Percentiles rank a stretch among this genome's conserved stretches.
Evolutionary conservation across 2,797 vertebrate species (phyloP).

Genomic region (Argentina silus): DNA sequence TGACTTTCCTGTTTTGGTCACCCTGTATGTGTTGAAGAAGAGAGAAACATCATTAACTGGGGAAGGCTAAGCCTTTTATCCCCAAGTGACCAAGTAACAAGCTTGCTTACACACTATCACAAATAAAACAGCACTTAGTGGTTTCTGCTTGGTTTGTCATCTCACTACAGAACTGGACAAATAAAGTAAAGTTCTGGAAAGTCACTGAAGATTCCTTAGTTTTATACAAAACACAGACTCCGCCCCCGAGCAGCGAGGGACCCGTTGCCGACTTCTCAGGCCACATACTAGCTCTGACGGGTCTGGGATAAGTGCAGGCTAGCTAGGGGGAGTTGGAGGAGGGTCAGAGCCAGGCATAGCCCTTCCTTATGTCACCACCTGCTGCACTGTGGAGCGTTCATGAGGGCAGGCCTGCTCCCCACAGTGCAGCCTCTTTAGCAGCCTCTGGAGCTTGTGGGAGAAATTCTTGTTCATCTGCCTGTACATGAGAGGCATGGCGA

Average conservation of each 20-base stretch:
- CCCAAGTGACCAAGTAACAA: conserved; percentile 48
- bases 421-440: conserved; percentile 88
- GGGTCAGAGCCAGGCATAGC: conserved; percentile 18
- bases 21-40: background rate
- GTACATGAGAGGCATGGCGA: conserved; percentile 92
- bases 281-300: conserved; percentile 55
- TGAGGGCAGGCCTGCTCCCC: conserved; percentile 82
- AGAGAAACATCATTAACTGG: background rate
- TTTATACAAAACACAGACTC: conserved; percentile 58
- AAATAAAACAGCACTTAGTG: conserved; percentile 75
- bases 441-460: conserved; percentile 84
- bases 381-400: conserved; percentile 85
- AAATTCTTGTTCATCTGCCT: conserved; percentile 93
- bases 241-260: conserved; percentile 61
- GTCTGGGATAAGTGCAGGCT: conserved; percentile 63
- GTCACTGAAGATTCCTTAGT: conserved; percentile 74
- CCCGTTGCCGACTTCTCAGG: conserved; percentile 14
- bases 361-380: conserved; percentile 82
- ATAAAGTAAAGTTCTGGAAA: conserved; percentile 58
- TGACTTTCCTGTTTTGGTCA: too few species aligned
- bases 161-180: conserved; percentile 43
- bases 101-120: conserved; percentile 48
- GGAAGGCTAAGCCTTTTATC: conserved; percentile 13
- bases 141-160: conserved; percentile 63
- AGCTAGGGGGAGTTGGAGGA: conserved; percentile 19